Base-by-base conservation (phyloP, 1,140 invertebrate genomes). In the Planococcus citri region DNA sequence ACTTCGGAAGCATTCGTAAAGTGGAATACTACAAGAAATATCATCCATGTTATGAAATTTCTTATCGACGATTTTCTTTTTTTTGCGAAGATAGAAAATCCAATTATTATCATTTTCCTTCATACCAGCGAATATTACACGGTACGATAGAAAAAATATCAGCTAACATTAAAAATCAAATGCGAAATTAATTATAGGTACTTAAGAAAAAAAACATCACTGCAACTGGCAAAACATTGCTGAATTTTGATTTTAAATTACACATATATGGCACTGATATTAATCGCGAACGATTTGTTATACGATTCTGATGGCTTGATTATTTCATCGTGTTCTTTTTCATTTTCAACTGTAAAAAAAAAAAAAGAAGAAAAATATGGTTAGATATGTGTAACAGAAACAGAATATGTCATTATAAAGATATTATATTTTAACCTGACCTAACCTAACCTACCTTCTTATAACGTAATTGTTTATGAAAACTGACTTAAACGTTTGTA, bases 21-120 rank as follows among this genome's bases (percentile, higher is more conserved):
- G 2, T 9, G 17, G 41, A 51, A 51, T 17, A 51, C 4, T 51
- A 51, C 4, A 17, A 51, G 41, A 20, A 51, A 51, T 17, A 51
- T 14, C 41, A 20, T 51, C 41, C 41, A 20, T 20, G 41, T 51
- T 51, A 51, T 17, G 29, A 33, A 33, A 51, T 51, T 14, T 17
- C 6, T 51, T 51, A 51, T 20, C 10, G 17, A 51, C 41, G 41
- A n/a, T 51, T 51, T 51, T 51, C 41, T 51, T 20, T 64, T 64
- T 25, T 64, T 64, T 25, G 60, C 60, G 22, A 14, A 10, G 60
- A 64, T 64, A 17, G 20, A 24, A 20, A 24, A 64, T 64, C 60
- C 60, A 64, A 25, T 10, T 64, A 64, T 64, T 64, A 64, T 25
- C 60, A 64, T 64, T 64, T 64, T 64, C 20, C 60, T 64, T 64